Evolutionary conservation across 1,140 invertebrate species (phyloP), one percentile per base, ranked within the genome.

Genomic region (Lasioglossum baleicum): DNA sequence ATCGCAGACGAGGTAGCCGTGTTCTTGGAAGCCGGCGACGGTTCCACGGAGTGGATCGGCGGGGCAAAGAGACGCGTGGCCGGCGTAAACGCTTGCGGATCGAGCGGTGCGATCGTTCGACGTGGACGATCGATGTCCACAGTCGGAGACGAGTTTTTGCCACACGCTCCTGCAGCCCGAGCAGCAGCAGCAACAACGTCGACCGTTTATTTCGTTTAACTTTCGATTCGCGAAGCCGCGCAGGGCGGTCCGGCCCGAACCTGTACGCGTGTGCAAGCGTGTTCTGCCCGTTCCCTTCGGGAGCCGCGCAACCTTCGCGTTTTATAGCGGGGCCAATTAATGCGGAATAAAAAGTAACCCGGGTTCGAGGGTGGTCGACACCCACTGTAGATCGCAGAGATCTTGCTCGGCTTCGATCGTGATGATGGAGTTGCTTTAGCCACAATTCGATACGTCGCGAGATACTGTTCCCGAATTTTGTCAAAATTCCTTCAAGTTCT

Each of bases 291-390:
- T 78, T 83, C 66, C 69, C 63, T 61, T 44, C 61, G 42, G 51
- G 60, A 64, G 31, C 15, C 65, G 77, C 40, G 65, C 72, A 73
- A 71, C 82, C 80, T 84, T 88, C 80, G 86, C 87, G 85, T 90
- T 90, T 90, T 89, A 90, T 86, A 87, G 79, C 84, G 65, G 65
- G 86, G 81, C 89, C 90, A 91, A 91, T 90, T 91, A 91, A 91
- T 85, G 88, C 53, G 56, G 44, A 67, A 80, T 66, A 91, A 91
- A 91, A 91, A 90, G 73, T 73, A 56, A 79, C 22, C 78, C 77
- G 58, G 76, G 87, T 85, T 88, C 85, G 87, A 91, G 90, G 87
- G 89, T 91, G 90, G 88, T 91, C 89, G 87, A 89, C 87, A 88
- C 86, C 75, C 81, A 73, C 70, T 70, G 72, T 80, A 79, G 77